phyloP scores from a whole-genome alignment of 2,113 vertebrate species.

The Lagopus muta region DNA sequence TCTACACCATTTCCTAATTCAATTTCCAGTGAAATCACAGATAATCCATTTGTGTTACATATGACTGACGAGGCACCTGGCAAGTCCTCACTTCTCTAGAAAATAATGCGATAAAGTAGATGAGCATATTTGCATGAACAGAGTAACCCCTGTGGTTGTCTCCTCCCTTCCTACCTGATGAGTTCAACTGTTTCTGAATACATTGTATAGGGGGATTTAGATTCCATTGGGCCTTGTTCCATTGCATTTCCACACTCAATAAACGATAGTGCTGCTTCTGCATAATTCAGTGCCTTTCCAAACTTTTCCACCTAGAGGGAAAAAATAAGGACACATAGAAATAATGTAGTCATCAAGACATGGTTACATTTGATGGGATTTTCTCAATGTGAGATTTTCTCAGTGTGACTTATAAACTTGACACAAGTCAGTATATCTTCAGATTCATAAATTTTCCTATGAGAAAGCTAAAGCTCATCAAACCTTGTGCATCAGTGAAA shows the following conservation, averaged over 20 bases:
- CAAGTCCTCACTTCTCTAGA: background rate
- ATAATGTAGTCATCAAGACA: slow-evolving; percentile 17
- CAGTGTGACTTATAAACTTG: background rate
- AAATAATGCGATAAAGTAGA: background rate
- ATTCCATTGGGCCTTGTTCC: slow-evolving; percentile 96
- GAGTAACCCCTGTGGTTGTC: background rate
- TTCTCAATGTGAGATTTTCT: background rate
- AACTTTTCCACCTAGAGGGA: slow-evolving; percentile 92
- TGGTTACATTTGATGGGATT: background rate
- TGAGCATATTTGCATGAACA: background rate
- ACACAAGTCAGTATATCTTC: background rate
- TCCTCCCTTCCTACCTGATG: slow-evolving; percentile 84
- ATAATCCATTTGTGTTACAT: background rate
- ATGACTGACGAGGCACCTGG: background rate
- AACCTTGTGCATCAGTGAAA: background rate
- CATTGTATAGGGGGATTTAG: slow-evolving; percentile 97
- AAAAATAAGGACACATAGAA: slow-evolving; percentile 55
- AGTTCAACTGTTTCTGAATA: slow-evolving; percentile 98
- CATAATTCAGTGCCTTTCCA: slow-evolving; percentile 95
- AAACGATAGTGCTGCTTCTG: slow-evolving; percentile 95
- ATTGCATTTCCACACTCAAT: slow-evolving; percentile 99
- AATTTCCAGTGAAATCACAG: background rate
- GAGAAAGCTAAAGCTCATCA: slow-evolving; percentile 12
- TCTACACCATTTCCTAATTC: background rate
- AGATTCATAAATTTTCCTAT: background rate